These are phyloP conservation scores for Odontamblyopus rebecca DNA, from an alignment of 2,797 vertebrate species.

Conservation along the genomic window DNA sequence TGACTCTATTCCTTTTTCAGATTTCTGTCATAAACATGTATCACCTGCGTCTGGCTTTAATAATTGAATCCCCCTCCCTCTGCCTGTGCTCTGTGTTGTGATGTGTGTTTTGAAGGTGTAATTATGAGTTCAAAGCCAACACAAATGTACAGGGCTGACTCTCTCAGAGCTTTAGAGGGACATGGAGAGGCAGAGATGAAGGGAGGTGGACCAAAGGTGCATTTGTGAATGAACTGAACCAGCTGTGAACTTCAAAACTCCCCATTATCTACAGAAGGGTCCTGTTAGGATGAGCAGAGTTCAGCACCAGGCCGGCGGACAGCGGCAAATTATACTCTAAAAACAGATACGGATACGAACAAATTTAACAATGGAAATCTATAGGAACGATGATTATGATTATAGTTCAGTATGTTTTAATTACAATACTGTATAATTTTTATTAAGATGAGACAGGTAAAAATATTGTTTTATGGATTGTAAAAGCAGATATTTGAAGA, in stretches of 20 bases:
- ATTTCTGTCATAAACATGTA: no score
- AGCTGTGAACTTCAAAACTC: slow-evolving; percentile 8
- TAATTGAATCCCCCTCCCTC: neutral
- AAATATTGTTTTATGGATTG: no score
- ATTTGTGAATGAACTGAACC: neutral
- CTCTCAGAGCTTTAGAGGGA: neutral
- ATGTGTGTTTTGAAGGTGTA: neutral
- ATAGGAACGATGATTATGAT: no score
- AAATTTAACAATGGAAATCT: no score
- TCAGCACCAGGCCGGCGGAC: slow-evolving; percentile 4
- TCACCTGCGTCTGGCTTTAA: no score
- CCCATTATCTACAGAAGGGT: neutral
- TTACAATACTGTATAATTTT: no score
- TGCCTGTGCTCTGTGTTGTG: neutral
- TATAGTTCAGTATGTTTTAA: no score
- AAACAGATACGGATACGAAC: neutral
- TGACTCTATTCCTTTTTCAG: no score
- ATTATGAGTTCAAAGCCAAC: slow-evolving; percentile 1
- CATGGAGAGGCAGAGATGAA: neutral
- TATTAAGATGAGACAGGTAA: no score
- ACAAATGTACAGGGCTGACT: neutral
- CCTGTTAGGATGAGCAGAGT: neutral
- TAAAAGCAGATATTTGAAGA: no score
- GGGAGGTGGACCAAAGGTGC: slow-evolving; percentile 9
- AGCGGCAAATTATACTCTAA: neutral